Base-by-base conservation (phyloP, 2,888 invertebrate genomes). In the Lasioglossum calceatum region DNA sequence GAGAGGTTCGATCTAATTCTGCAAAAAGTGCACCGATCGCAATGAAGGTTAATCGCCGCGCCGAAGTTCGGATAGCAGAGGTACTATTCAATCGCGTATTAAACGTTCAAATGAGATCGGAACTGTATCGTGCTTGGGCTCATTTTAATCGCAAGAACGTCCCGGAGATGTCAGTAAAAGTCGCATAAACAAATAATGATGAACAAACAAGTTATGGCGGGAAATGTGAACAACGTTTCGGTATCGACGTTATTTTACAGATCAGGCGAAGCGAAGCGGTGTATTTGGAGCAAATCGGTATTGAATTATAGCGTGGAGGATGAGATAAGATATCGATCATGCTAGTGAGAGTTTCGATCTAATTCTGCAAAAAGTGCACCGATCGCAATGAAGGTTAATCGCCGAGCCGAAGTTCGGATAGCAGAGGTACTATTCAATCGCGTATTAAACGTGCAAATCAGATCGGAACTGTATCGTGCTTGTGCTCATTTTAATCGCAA, bases 21-120 rank as follows among this genome's bases (percentile, higher is more conserved):
- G 54, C 2, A 58, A 58, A 54, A 58, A 58, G 54, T 10, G n/a
- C 10, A n/a, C 1, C n/a, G 54, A 58, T 58, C 54, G n/a, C n/a
- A 36, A n/a, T n/a, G 54, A 58, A 58, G n/a, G 54, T 58, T 23
- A 67, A 77, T 73, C 73, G 67, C 77, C 82, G 27, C 27, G 44
- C 32, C 19, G 82, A n/a, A 54, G 23, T 54, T 54, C 54, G 23
- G 23, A 23, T 54, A 54, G 16, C 2, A 23, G 54, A 23, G 54
- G 54, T 3, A 8, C 8, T 1, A n/a, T 19, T 54, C 23, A 54
- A 54, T 54, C 54, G 23, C 10, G 23, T 23, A 23, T 7, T 54
- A 54, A 54, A 54, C 54, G 2, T 23, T 8, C 23, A 23, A 54
- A 54, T 8, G 0, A 23, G 23, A 23, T 23, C 8, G 8, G 8